Evolutionary conservation across 64 coral and sea anemone genomes (phyloP), one percentile per base, ranked within the genome.

Genomic region (Actinia equina): DNA sequence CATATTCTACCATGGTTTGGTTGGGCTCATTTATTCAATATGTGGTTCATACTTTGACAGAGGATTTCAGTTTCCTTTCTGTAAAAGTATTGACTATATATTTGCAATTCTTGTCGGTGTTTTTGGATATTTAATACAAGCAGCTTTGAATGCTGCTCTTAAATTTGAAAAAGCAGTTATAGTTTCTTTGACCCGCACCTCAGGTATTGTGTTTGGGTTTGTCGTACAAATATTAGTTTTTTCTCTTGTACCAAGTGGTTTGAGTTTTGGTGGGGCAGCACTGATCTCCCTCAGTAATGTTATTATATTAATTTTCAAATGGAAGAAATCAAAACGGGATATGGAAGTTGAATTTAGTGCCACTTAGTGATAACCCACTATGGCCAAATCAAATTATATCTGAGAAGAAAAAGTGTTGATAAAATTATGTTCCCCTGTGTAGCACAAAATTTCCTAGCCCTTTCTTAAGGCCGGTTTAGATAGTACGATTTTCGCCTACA

Each of bases 21-120:
- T 87, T 83, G 90, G 90, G 76, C 53, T 80, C 42, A 18, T 92
- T 55, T 57, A 70, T 37, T 55, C 45, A 44, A 22, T 92, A 19
- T 20, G 18, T 62, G 82, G 80, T 10, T 49, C 82, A 56, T 44
- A 42, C 13, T 79, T 85, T 79, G 56, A 76, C 49, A 49, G 80
- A 59, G 89, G 86, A 60, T 86, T 93, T 37, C 71, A 89, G 77
- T 89, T 84, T 57, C 91, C 91, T 5, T 78, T 83, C 16, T 93
- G 91, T 89, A 57, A 82, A 51, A 89, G 86, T 44, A 25, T 78
- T 57, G 91, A 93, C 25, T 49, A 79, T 52, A 18, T 88, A 55
- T 93, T 79, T 42, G 43, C 59, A 37, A 37, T 89, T 11, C 43
- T 57, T 2, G 30, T 6, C 5, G 91, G 82, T 8, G 23, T 86